Evolutionary conservation across 2,797 vertebrate species (phyloP), one percentile per base, ranked within the genome.

Genomic region (Onychomys torridus): DNA sequence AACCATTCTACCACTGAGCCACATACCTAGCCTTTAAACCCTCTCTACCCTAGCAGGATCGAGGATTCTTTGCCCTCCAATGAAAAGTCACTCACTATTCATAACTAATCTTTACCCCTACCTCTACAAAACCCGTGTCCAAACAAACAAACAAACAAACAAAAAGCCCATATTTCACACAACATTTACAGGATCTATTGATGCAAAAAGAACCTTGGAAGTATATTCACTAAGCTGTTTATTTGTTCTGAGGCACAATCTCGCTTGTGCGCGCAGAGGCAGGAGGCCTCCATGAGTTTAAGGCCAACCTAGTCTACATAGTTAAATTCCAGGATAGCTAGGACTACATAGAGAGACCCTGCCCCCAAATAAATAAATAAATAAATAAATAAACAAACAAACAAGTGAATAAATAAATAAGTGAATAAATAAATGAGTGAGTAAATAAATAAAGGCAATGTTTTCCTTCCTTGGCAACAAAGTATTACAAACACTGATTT

Each of bases 11-110:
- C 7, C 63, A 71, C 32, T 69, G 23, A 78, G 61, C 37, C n/a
- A 25, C 27, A 65, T 32, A 52, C 16, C 43, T 40, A 84, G 14
- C 23, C 49, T 46, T 67, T 96, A 87, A 93, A 61, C 32, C 8
- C 52, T 95, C 27, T 92, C 89, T 89, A 78, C 84, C 43, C 65
- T 73, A 89, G 63, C 40, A 95, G 84, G 91, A 91, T 52, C 13
- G 27, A 87, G 16, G 40, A 95, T 83, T 94, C 59, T 84, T 94
- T 85, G 52, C 27, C 34, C 5, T 95, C 12, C 40, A 52, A 61
- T 34, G 71, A 95, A 88, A 96, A 95, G 25, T 65, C 43, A 12
- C 34, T 90, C 43, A 77, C 34, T 63, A 86, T 43, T 92, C 46
- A 27, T 67, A 52, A 77, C 37, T 87, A 78, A 65, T 71, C 82